Base-by-base conservation (phyloP, 1,140 invertebrate species). In the Atta cephalotes region DNA sequence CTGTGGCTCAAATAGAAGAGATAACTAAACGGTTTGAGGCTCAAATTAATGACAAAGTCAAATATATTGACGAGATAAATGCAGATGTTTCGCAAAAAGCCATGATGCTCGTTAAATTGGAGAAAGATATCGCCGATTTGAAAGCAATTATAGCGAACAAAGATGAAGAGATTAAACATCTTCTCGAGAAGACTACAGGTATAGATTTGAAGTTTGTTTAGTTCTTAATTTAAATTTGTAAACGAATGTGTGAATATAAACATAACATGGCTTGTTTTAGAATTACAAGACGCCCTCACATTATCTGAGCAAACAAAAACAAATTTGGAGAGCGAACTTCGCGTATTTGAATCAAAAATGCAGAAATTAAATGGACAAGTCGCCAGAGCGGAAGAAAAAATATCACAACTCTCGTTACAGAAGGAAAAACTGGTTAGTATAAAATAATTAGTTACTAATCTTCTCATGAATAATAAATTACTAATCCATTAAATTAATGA, bases 351-450 rank as follows among this genome's bases (percentile, higher is more conserved):
- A 88, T 89, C 89, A 0, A 92, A 94, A 49, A 65, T 94, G 28
- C 90, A 92, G 68, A 93, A 94, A 71, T 88, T 95, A 58, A 95
- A 93, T 77, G 87, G 94, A 78, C 95, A 95, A 21, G 85, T 95
- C 1, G 28, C 86, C 12, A 91, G 91, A 70, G 86, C 93, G 0
- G 94, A 95, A 60, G 94, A 96, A 89, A 95, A 95, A 92, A 87
- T 93, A 66, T 70, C 60, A 4, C 89, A 93, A 58, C 84, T 94
- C n/a, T 92, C 91, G 45, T 90, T 90, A 63, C 94, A 95, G 88
- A 95, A 95, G 86, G 91, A 93, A 72, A 96, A 95, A 94, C 84
- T 95, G 92, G 95, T 95, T 60, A 82, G 85, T 90, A 71, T 71
- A 49, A 5, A 51, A 86, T 86, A 21, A 79, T 78, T 65, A 28